Base-by-base conservation (phyloP, 2,888 invertebrate species). In the Andrena haemorrhoa region DNA sequence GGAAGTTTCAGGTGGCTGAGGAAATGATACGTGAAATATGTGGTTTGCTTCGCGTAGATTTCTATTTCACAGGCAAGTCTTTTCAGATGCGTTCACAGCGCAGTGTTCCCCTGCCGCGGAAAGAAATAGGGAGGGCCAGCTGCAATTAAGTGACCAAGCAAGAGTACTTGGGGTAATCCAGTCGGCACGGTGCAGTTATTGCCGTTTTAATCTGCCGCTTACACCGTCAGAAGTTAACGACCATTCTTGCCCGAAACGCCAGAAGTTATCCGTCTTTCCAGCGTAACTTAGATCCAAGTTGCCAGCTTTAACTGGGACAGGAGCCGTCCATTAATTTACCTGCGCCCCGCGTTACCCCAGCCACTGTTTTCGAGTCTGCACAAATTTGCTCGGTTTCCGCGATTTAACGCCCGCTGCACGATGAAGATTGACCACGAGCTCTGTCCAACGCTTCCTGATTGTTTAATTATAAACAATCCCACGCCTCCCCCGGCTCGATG, bases 321-420 rank as follows among this genome's bases (percentile, higher is more conserved):
- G 84, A 85, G 88, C 88, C 79, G 84, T 86, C 86, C 88, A 87
- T 89, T 92, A 92, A 93, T 93, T 92, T 91, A 91, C 88, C 84
- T 26, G 80, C 80, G 82, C 71, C 86, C 88, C 89, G 60, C 88
- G 89, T 90, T 90, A 90, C 91, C 90, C 85, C 83, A 79, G 79
- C 75, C 84, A 68, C 79, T 85, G 73, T 75, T 81, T 79, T 58
- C 31, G 65, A 61, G 47, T 49, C 63, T 33, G 63, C 68, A 26
- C 35, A 51, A 75, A 66, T 51, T 58, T 47, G 10, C 41, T 31
- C 53, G 51, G 35, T 16, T 23, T 23, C 16, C 20, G 4, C 49
- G 65, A 68, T 51, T 63, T 76, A 63, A 75, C 29, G 49, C n/a
- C 35, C 41, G 47, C 5, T 16, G n/a, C 20, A 6, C 31, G n/a